Evolutionary conservation across 2,113 vertebrate genomes (phyloP).

Genomic region (Centrocercus urophasianus): DNA sequence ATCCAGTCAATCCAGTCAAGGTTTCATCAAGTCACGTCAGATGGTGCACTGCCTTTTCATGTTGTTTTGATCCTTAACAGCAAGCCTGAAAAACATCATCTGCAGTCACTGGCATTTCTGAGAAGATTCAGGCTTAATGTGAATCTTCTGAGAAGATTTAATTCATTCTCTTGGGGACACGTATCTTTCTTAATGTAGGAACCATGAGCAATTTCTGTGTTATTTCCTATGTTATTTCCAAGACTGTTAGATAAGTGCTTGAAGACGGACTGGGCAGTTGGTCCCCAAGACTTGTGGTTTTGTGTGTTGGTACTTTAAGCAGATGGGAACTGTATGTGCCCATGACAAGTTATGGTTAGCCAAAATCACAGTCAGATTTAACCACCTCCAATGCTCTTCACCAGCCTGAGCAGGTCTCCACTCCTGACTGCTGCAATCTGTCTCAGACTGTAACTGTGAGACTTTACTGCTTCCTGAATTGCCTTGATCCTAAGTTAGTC

Average conservation of each 20-base stretch:
- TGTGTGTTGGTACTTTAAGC: not conserved
- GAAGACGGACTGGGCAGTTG: not conserved
- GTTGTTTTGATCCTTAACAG: not conserved
- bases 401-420: no score
- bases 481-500: not conserved
- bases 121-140: not conserved
- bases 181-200: not conserved
- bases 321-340: not conserved
- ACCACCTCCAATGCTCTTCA: not conserved
- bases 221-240: not conserved
- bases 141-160: not conserved
- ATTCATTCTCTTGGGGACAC: not conserved
- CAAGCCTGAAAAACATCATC: not conserved
- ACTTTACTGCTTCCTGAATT: not conserved
- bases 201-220: not conserved
- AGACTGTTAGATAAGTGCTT: not conserved
- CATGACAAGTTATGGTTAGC: not conserved
- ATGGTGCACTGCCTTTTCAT: not conserved
- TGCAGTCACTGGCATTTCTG: not conserved
- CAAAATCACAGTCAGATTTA: not conserved
- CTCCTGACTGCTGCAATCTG: not conserved
- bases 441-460: no score
- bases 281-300: not conserved
- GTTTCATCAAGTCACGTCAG: not conserved
- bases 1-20: not conserved